These are phyloP conservation scores for Cacajao melanocephalus DNA, from an alignment of 2,797 vertebrate genomes.

Conservation along the genomic window DNA sequence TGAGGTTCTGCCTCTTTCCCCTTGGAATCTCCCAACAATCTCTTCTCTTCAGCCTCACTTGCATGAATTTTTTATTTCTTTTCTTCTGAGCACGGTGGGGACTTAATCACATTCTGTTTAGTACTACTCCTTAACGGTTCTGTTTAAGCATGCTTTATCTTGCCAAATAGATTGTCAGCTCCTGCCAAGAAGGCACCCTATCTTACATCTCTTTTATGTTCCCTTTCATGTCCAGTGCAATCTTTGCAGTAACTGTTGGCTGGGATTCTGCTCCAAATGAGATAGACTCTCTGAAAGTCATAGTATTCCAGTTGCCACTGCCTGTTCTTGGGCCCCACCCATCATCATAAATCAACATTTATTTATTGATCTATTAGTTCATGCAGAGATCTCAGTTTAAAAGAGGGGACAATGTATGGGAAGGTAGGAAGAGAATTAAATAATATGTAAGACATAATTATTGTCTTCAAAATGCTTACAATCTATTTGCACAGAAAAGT, in stretches of 20 bases:
- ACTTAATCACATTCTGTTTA: slow-evolving; percentile 35
- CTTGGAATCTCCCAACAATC: background rate
- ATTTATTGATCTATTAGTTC: background rate
- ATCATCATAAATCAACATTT: background rate
- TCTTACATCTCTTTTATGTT: slow-evolving; percentile 45
- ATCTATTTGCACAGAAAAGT: background rate
- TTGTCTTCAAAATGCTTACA: background rate
- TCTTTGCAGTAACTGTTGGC: slow-evolving; percentile 29
- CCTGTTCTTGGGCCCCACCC: background rate
- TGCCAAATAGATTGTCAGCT: slow-evolving; percentile 42
- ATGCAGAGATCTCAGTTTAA: background rate
- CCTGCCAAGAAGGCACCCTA: background rate
- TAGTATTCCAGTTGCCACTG: background rate
- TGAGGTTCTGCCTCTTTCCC: background rate
- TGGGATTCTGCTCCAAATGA: slow-evolving; percentile 7
- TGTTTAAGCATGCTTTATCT: slow-evolving; percentile 19
- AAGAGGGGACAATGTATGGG: background rate
- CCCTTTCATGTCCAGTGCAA: background rate
- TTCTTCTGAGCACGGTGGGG: background rate
- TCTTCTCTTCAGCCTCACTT: background rate
- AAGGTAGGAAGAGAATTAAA: background rate
- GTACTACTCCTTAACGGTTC: background rate
- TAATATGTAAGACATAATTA: background rate
- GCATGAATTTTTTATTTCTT: slow-evolving; percentile 15
- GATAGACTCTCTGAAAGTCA: background rate